Conservation (phyloP, 2,888 invertebrate species). For the Scelioninae gen. 2 region DNA sequence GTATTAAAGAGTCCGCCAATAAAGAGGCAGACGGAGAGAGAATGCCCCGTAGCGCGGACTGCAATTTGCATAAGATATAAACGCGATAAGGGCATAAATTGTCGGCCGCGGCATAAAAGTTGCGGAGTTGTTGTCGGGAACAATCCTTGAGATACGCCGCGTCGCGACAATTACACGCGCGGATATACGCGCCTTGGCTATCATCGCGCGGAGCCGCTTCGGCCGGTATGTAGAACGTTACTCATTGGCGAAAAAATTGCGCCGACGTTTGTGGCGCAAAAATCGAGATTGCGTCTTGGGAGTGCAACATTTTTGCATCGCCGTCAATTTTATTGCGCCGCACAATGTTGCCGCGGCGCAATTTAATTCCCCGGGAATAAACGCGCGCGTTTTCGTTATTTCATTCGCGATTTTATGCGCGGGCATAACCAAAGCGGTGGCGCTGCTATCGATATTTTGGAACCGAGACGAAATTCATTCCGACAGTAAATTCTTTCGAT, state of each 20-base stretch:
- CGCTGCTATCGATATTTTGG: too few relatives aligned
- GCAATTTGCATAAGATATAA: slow-evolving; percentile 69
- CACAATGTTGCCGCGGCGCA: slow-evolving; percentile 39
- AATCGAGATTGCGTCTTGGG: slow-evolving; percentile 44
- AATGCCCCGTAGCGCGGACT: slow-evolving; percentile 64
- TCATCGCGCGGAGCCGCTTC: slow-evolving; percentile 48
- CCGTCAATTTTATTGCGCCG: slow-evolving; percentile 45
- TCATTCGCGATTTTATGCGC: slow-evolving; percentile 17
- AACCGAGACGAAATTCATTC: too few relatives aligned
- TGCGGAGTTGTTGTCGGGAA: slow-evolving; percentile 65
- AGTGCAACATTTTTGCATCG: slow-evolving; percentile 43
- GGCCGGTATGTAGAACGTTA: slow-evolving; percentile 49
- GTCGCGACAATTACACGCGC: slow-evolving; percentile 59
- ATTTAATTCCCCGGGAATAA: slow-evolving; percentile 31
- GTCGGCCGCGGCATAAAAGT: slow-evolving; percentile 65
- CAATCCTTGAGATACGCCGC: slow-evolving; percentile 66
- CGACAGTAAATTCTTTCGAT: too few relatives aligned
- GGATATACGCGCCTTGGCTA: slow-evolving; percentile 57
- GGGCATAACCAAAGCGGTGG: slow-evolving; percentile 18
- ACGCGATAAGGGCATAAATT: slow-evolving; percentile 69
- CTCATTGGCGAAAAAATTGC: slow-evolving; percentile 42
- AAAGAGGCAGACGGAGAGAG: slow-evolving; percentile 60
- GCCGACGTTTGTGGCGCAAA: slow-evolving; percentile 41
- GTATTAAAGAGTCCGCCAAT: slow-evolving; percentile 61
- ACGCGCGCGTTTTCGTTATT: slow-evolving; percentile 28